Conservation (phyloP, 2,888 invertebrate genomes). For the Rosalia funebris region DNA sequence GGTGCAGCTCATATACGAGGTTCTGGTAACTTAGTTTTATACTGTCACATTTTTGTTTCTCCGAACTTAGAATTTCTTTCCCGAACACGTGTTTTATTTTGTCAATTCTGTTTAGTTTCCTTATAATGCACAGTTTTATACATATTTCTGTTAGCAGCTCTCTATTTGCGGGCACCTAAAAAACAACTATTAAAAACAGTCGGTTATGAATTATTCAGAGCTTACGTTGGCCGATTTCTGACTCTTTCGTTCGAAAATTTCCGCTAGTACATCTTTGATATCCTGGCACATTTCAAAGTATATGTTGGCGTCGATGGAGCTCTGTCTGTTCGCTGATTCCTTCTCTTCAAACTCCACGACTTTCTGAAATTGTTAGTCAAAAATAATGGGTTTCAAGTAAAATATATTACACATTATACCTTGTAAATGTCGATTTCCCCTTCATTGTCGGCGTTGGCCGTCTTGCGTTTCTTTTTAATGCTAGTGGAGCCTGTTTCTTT, state of each 20-base stretch:
- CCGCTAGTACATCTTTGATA: constrained; percentile 74
- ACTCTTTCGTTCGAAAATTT: constrained; percentile 74
- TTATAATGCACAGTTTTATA: constrained; percentile 81
- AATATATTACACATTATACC: constrained; percentile 56
- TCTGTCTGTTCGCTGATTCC: constrained; percentile 74
- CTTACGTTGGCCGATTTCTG: constrained; percentile 33
- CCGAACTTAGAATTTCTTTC: constrained; percentile 82
- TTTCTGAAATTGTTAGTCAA: constrained; percentile 64
- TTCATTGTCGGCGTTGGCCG: constrained; percentile 63
- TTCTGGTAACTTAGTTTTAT: constrained; percentile 92
- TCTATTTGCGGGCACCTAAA: constrained; percentile 61
- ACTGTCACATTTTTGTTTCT: constrained; percentile 89
- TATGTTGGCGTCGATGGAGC: constrained; percentile 74
- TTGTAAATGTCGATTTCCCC: constrained; percentile 70
- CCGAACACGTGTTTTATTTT: constrained; percentile 87
- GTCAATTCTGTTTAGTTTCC: constrained; percentile 89
- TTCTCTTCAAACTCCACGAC: constrained; percentile 79
- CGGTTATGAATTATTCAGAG: neutral
- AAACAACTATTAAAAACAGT: constrained; percentile 37
- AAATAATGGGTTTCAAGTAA: neutral
- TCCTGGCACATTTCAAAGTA: constrained; percentile 78
- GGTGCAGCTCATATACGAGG: constrained; percentile 91
- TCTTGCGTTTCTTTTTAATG: constrained; percentile 70
- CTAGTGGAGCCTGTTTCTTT: constrained; percentile 66
- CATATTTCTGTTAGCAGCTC: constrained; percentile 70